Conservation (phyloP, 2,113 vertebrate genomes). For the Callionymus lyra region DNA sequence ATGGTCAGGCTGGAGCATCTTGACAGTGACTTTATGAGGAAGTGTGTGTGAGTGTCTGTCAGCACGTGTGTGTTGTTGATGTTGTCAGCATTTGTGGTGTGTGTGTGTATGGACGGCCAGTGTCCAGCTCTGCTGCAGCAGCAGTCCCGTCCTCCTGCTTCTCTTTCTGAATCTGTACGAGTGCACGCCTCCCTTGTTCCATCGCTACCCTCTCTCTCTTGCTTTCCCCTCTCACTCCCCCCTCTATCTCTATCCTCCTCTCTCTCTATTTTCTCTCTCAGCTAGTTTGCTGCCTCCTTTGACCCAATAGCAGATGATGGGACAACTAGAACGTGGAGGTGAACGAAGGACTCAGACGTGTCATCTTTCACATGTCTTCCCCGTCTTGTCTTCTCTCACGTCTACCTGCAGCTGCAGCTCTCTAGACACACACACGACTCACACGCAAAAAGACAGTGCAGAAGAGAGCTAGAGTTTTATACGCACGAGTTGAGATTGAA, state of each 20-base stretch:
- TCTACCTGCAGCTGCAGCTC: constrained; percentile 13
- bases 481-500: constrained; percentile 9
- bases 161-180: constrained; percentile 42
- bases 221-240: constrained; percentile 4
- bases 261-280: constrained; percentile 14
- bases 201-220: constrained; percentile 33
- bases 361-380: not conserved
- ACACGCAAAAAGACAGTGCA: not conserved
- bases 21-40: constrained; percentile 25
- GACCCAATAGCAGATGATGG: constrained; percentile 48
- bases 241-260: constrained; percentile 24
- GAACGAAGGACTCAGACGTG: constrained; percentile 3
- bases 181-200: constrained; percentile 39
- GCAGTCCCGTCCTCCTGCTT: constrained; percentile 45
- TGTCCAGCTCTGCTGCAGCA: constrained; percentile 45
- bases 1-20: constrained; percentile 42
- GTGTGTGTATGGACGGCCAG: not conserved
- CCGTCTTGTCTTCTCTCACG: constrained; percentile 3
- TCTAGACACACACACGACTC: not conserved
- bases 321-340: constrained; percentile 27
- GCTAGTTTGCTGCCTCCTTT: constrained; percentile 52
- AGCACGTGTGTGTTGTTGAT: constrained; percentile 34
- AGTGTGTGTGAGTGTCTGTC: constrained; percentile 18
- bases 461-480: constrained; percentile 5
- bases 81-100: constrained; percentile 33